These are phyloP conservation scores for Cataglyphis albicans DNA, from an alignment of 2,888 invertebrate genomes.

Conservation along the genomic window DNA sequence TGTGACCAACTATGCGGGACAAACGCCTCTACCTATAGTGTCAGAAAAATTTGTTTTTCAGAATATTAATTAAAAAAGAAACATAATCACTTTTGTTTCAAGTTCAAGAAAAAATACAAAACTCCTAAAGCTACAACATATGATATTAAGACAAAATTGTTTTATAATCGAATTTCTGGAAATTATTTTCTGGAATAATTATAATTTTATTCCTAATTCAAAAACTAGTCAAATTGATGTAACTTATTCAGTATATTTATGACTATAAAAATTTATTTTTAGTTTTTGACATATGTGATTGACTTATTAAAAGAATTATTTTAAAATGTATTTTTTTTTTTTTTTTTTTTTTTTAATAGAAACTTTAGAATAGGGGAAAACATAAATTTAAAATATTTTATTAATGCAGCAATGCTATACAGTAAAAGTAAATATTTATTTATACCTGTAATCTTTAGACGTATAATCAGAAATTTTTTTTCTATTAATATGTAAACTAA, in stretches of 20 bases:
- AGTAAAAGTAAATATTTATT: not conserved
- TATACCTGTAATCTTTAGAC: not conserved
- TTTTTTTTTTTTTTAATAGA: not conserved
- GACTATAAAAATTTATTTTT: not conserved
- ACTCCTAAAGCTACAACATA: not conserved
- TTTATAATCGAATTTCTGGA: not conserved
- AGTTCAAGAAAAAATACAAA: not conserved
- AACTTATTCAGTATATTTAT: not conserved
- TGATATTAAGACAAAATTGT: not conserved
- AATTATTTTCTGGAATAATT: not conserved
- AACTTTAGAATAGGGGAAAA: too few species aligned
- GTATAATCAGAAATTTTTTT: not conserved
- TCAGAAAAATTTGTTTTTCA: slow-evolving; percentile 74
- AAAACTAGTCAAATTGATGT: not conserved
- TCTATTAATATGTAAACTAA: not conserved
- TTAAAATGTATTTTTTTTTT: not conserved
- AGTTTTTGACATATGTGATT: not conserved
- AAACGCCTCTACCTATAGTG: slow-evolving; percentile 76
- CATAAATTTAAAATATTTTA: not conserved
- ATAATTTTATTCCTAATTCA: not conserved
- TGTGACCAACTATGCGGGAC: slow-evolving; percentile 79
- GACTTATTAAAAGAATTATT: not conserved
- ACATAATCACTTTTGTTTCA: slow-evolving; percentile 27
- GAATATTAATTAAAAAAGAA: slow-evolving; percentile 62
- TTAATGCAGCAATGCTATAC: not conserved